These are phyloP conservation scores for Lepisosteus osseus DNA, from an alignment of 2,113 vertebrate genomes.

Conservation along the genomic window DNA sequence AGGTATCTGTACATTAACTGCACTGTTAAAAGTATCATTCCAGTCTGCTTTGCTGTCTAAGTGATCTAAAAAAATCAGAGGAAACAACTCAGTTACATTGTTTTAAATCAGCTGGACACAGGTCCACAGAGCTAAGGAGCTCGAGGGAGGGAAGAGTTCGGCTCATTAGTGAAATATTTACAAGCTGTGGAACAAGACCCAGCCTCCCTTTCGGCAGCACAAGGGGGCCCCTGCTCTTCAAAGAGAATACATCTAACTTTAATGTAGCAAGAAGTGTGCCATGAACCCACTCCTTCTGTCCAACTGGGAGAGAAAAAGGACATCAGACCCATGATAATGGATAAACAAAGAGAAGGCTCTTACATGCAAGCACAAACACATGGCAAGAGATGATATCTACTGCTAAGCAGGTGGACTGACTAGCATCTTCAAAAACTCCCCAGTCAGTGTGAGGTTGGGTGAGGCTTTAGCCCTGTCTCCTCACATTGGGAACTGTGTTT, in stretches of 20 bases:
- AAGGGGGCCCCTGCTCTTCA: slow-evolving; percentile 8
- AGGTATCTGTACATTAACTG: too few relatives aligned
- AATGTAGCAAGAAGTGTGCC: slow-evolving; percentile 10
- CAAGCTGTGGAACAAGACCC: slow-evolving; percentile 11
- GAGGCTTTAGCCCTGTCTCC: slow-evolving; percentile 5
- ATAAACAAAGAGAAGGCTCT: not conserved
- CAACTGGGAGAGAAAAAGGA: not conserved
- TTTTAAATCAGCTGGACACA: not conserved
- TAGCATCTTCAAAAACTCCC: slow-evolving; percentile 13
- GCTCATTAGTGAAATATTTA: slow-evolving; percentile 26
- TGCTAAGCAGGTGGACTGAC: not conserved
- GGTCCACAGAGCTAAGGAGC: slow-evolving; percentile 2
- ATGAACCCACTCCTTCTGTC: not conserved
- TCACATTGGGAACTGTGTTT: slow-evolving; percentile 22
- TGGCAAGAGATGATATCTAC: not conserved
- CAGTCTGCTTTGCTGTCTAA: not conserved
- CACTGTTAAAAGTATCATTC: too few relatives aligned
- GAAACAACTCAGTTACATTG: not conserved
- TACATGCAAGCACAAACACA: not conserved
- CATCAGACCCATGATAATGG: slow-evolving; percentile 1
- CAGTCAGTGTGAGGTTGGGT: slow-evolving; percentile 9
- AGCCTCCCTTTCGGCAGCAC: slow-evolving; percentile 7
- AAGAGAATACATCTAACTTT: slow-evolving; percentile 9
- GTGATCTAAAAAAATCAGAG: not conserved
- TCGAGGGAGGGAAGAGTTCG: not conserved